Base-by-base conservation (phyloP, 2,888 invertebrate species). In the Apamea anceps region DNA sequence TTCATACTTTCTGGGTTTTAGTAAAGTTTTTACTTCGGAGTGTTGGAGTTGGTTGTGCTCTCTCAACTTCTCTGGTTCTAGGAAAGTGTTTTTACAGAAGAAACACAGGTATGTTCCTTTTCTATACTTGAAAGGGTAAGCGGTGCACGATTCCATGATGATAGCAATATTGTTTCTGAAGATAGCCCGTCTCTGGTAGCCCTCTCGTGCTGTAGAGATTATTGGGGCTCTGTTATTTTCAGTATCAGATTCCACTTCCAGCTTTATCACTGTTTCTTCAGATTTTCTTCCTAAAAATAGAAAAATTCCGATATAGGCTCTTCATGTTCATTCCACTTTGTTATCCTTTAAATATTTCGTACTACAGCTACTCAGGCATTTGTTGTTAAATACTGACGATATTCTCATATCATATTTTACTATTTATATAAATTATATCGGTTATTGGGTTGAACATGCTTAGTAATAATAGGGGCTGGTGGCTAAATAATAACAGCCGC, bases 261-360 rank as follows among this genome's bases (percentile, higher is more conserved):
- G 86, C 91, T 94, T 95, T 86, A 94, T 92, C 80, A 92, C 87
- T 91, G 93, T 91, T 68, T 93, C 95, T 90, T 93, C 93, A 71
- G 90, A 87, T 94, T 94, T 94, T 92, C 93, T 93, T 95, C 96
- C 96, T 96, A 96, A 96, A 96, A 96, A 96, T 96, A 96, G 94
- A 96, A 96, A 96, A 96, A 95, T 91, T 93, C 95, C 93, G 91
- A 94, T 96, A 94, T 94, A 95, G 93, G 92, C 83, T 91, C 91
- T 90, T 91, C 88, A 81, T 84, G 88, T 87, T 87, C 88, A 89
- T 87, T 83, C 84, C 84, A 82, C 85, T 87, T 79, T 45, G 67
- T 65, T 67, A 85, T 87, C 85, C 87, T 80, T 82, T 85, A 82
- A 66, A 78, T 72, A 80, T 77, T 84, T 83, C 70, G 51, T 75